Base-by-base conservation (phyloP, 1,140 invertebrate genomes). In the Drosophila pallidifrons region DNA sequence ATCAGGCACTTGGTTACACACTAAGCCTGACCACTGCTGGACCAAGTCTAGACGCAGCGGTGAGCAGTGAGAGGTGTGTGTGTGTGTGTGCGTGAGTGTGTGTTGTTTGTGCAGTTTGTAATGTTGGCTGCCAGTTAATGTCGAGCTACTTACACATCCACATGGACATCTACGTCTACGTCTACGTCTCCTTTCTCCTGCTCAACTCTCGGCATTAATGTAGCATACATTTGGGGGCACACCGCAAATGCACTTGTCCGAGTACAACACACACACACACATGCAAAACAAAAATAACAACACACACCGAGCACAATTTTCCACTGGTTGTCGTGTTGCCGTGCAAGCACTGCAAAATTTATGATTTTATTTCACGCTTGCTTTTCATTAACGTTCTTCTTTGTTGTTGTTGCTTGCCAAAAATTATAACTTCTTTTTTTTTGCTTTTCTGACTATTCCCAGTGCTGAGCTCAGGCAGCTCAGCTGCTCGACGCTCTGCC, bases 291-390 rank as follows among this genome's bases (percentile, higher is more conserved):
- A 81, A 81, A 82, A 82, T 35, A 49, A 1, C 41, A 59, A 71
- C 30, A 43, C 61, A 51, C 61, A 54, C 57, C 58, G 10, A 59
- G 54, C 49, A 45, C 32, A 69, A 38, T 57, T 66, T 68, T 69
- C 28, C 65, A 69, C 32, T 69, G 47, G 15, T 49, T 67, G 71
- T 74, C 71, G 65, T 64, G 20, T 25, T 25, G 54, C 25, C 51
- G 41, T 45, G 64, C 63, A 79, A 79, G 67, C 81, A 41, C 66
- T 89, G 81, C 71, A 85, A 76, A 89, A 89, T 89, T 89, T 89
- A 89, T 89, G 85, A 89, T 89, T 89, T 89, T 89, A 89, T 89
- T 89, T 89, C 85, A 89, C 85, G 85, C 85, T 89, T 89, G 85
- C 85, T 89, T 89, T 89, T 89, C 85, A 89, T 89, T 90, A 89